These are phyloP conservation scores for Nothobranchius kuhntae DNA, from an alignment of 2,113 vertebrate species.

Conservation along the genomic window DNA sequence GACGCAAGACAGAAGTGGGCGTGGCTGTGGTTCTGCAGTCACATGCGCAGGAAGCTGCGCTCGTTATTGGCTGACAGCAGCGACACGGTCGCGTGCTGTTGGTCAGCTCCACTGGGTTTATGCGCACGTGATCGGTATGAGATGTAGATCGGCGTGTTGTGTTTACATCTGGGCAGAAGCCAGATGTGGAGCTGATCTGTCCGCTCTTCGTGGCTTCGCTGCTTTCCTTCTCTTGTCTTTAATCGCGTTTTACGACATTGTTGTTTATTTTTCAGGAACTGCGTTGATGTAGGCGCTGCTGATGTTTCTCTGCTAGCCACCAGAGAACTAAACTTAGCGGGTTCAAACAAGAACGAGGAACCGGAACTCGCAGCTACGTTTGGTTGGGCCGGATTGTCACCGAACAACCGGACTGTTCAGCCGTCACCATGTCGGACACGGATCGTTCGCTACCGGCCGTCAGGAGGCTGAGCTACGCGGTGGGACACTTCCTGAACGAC, in stretches of 20 bases:
- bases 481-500: conserved; percentile 92
- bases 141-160: not conserved
- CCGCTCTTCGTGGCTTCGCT: not conserved
- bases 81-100: fast-evolving
- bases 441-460: conserved; percentile 53
- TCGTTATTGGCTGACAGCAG: conserved; percentile 35
- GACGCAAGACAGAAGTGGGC: too few relatives aligned
- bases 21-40: too few relatives aligned
- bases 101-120: not conserved
- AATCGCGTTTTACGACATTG: not conserved
- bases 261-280: too few relatives aligned
- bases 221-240: not conserved
- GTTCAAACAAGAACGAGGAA: too few relatives aligned
- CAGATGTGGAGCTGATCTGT: not conserved
- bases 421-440: conserved; percentile 34
- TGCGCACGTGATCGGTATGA: not conserved
- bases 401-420: not conserved
- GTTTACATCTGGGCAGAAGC: conserved; percentile 5
- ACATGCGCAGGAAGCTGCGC: too few relatives aligned
- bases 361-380: too few relatives aligned
- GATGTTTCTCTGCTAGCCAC: too few relatives aligned
- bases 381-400: not conserved
- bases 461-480: conserved; percentile 82
- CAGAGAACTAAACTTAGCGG: too few relatives aligned
- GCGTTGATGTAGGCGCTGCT: too few relatives aligned